Percentiles rank a stretch among this genome's conserved stretches.
Conservation (phyloP, 2,113 vertebrate species). For the Otis tarda region DNA sequence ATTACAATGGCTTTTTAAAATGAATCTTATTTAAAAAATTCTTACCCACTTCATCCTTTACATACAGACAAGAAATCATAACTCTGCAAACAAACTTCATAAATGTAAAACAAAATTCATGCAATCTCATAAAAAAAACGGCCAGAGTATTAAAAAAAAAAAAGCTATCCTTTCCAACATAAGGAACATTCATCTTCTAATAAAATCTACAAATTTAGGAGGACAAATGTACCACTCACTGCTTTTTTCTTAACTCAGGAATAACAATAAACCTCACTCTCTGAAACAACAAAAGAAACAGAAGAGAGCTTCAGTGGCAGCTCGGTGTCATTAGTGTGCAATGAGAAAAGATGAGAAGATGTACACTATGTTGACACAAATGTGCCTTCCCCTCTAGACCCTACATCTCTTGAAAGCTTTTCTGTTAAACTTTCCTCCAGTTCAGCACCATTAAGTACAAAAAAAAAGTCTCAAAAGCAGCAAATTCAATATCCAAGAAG, state of each 20-base stretch:
- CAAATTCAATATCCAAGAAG: slow-evolving; percentile 81
- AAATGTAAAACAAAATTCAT: slow-evolving; percentile 76
- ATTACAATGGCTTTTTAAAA: slow-evolving; percentile 60
- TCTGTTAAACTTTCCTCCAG: slow-evolving; percentile 83
- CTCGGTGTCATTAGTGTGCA: slow-evolving; percentile 85
- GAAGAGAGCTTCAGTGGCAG: slow-evolving; percentile 83
- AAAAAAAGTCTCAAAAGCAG: slow-evolving; percentile 81
- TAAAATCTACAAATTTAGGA: slow-evolving; percentile 79
- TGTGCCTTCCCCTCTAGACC: slow-evolving; percentile 79
- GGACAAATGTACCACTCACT: slow-evolving; percentile 79
- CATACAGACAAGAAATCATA: slow-evolving; percentile 44
- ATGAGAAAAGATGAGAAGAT: slow-evolving; percentile 89
- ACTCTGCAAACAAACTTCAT: slow-evolving; percentile 73
- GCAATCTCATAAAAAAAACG: slow-evolving; percentile 66
- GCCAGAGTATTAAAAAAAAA: slow-evolving; percentile 24
- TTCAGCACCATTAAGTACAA: slow-evolving; percentile 81
- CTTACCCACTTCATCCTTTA: slow-evolving; percentile 62
- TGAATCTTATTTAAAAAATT: slow-evolving; percentile 53
- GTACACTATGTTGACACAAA: slow-evolving; percentile 87
- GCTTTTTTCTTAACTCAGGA: slow-evolving; percentile 80
- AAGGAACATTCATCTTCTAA: slow-evolving; percentile 83
- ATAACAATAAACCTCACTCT: slow-evolving; percentile 85
- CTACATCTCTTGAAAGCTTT: slow-evolving; percentile 86
- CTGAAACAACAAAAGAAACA: slow-evolving; percentile 82
- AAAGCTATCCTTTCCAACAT: slow-evolving; percentile 67